phyloP scores from a whole-genome alignment of 2,888 invertebrate species.

The Megalurothrips usitatus region DNA sequence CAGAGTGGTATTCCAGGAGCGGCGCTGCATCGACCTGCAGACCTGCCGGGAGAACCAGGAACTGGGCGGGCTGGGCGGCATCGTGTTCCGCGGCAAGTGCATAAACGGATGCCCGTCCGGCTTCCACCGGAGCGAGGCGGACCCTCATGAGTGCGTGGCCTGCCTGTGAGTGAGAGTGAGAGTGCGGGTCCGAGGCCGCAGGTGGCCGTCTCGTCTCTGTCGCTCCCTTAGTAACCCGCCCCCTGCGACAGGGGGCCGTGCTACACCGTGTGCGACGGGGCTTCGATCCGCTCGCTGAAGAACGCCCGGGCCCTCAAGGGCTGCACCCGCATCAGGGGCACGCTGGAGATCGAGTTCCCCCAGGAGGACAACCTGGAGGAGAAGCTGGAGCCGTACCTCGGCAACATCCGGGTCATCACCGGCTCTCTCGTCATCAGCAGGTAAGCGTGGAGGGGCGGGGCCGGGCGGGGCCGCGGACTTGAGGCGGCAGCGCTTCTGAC shows the following conservation, averaged over 20 bases:
- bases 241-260: slow-evolving; percentile 40
- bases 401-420: slow-evolving; percentile 64
- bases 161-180: slow-evolving; percentile 38
- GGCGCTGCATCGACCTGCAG: not conserved
- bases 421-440: slow-evolving; percentile 70
- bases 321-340: slow-evolving; percentile 75
- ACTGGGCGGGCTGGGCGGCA: slow-evolving; percentile 37
- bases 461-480: not conserved
- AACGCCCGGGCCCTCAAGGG: slow-evolving; percentile 63
- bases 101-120: slow-evolving; percentile 58
- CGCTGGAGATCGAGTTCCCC: slow-evolving; percentile 62
- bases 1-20: not conserved
- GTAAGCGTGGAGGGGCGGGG: slow-evolving; percentile 44
- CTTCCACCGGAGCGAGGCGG: slow-evolving; percentile 43
- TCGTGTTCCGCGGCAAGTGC: slow-evolving; percentile 36
- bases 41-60: not conserved
- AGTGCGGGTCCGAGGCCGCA: slow-evolving; percentile 40
- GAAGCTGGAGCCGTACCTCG: slow-evolving; percentile 60
- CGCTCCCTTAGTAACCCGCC: too few relatives aligned
- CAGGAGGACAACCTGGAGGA: slow-evolving; percentile 50
- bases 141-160: slow-evolving; percentile 37
- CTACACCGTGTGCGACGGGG: slow-evolving; percentile 55
- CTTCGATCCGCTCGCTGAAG: slow-evolving; percentile 59
- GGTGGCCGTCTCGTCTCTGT: too few relatives aligned
- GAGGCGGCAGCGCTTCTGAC: not conserved